Base-by-base conservation (phyloP, 1,140 invertebrate genomes). In the Rhagoletis zephyria region DNA sequence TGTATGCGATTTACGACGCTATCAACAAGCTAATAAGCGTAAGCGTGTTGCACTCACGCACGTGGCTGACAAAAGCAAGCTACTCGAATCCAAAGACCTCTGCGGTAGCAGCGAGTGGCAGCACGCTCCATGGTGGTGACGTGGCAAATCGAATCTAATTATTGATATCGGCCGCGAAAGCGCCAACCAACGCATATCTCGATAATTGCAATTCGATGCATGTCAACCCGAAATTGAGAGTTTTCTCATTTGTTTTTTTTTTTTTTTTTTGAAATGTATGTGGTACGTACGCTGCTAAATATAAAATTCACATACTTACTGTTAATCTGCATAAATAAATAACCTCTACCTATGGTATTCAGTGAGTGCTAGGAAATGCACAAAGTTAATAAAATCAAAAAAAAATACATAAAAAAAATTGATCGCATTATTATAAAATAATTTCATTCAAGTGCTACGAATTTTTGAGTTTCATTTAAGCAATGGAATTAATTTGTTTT, bases 191-290 rank as follows among this genome's bases (percentile, higher is more conserved):
- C 30, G 30, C 30, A 60, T 60, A 61, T 56, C 19, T 19, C 74
- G 56, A 81, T 81, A 45, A 61, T 63, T 86, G 85, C 63, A 65
- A 61, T 48, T 64, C 85, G 48, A 86, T 65, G 85, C 59, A 86
- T 45, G 85, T 42, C 61, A 61, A 30, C 59, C 42, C 7, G 14
- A 67, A 67, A 67, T 42, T 60, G 30, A 67, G 10, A 67, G 10
- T 74, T 74, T 74, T 48, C 30, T 12, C 67, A 48, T 74, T 74
- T 40, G 2, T 30, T 42, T 40, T 9, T 7, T 12, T 7, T 60
- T 60, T 60, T 60, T 63, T 63, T 4, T 63, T 14, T 45, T 42
- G 40, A 74, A 74, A 48, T n/a, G 12, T n/a, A 12, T 56, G 30
- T 30, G 0, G 30, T 30, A 30, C 30, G 30, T 30, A 30, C 30